These are phyloP conservation scores for Tachina fera DNA, from an alignment of 2,888 invertebrate genomes.

Conservation along the genomic window DNA sequence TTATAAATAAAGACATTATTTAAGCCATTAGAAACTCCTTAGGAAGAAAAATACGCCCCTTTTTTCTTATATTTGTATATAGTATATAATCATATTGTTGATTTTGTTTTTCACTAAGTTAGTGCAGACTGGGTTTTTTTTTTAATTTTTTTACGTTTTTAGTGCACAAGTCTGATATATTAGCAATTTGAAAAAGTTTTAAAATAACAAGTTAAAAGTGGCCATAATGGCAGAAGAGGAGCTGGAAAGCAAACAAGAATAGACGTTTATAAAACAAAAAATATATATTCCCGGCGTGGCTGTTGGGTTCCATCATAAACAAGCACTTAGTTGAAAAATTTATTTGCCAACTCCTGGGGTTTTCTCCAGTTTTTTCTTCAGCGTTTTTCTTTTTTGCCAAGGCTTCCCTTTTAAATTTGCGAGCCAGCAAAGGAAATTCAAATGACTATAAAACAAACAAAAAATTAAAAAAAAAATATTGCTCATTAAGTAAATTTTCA, in stretches of 20 bases:
- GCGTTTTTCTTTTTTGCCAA: slow-evolving; percentile 2
- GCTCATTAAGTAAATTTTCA: slow-evolving; percentile 66
- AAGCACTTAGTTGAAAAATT: slow-evolving; percentile 58
- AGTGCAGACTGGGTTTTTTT: background rate
- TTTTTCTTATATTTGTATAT: slow-evolving; percentile 16
- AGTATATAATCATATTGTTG: slow-evolving; percentile 42
- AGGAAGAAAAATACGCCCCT: slow-evolving; percentile 41
- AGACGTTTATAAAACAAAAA: slow-evolving; percentile 39
- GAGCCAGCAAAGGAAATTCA: slow-evolving; percentile 45
- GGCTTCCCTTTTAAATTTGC: slow-evolving; percentile 21
- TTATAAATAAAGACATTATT: slow-evolving; percentile 62
- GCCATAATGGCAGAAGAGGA: slow-evolving; percentile 51
- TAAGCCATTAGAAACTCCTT: slow-evolving; percentile 56
- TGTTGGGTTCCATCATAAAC: slow-evolving; percentile 62
- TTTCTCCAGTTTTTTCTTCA: background rate
- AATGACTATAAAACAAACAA: slow-evolving; percentile 58
- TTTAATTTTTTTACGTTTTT: slow-evolving; percentile 15
- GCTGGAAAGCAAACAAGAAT: slow-evolving; percentile 44
- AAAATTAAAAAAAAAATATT: slow-evolving; percentile 10
- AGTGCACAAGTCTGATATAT: slow-evolving; percentile 51
- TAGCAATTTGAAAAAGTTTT: slow-evolving; percentile 65
- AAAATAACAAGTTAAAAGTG: slow-evolving; percentile 70
- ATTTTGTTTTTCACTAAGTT: slow-evolving; percentile 32
- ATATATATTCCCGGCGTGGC: slow-evolving; percentile 40
- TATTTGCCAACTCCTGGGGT: slow-evolving; percentile 66